phyloP scores from a whole-genome alignment of 1,140 invertebrate species.

The Camponotus pennsylvanicus region DNA sequence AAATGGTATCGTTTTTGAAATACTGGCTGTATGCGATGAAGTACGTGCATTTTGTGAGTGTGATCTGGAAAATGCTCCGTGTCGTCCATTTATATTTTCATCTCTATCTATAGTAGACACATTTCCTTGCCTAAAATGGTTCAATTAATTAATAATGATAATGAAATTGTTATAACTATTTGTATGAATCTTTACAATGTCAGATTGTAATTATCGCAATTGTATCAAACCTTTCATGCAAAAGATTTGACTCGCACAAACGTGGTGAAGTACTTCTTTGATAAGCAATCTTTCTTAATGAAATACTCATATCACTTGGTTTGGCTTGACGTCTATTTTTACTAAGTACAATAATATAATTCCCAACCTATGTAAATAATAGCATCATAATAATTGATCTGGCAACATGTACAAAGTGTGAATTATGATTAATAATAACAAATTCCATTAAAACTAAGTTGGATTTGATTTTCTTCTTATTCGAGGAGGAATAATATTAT shows the following conservation, averaged over 20 bases:
- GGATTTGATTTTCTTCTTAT: no score
- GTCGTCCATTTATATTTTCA: conserved; percentile 91
- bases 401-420: not conserved
- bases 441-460: no score
- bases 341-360: conserved; percentile 85
- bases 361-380: conserved; percentile 79
- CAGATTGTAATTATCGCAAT: not conserved
- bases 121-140: conserved; percentile 72
- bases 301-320: conserved; percentile 82
- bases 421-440: not conserved
- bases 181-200: not conserved
- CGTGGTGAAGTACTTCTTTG: conserved; percentile 71
- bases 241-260: conserved; percentile 55
- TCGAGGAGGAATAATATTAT: no score
- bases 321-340: conserved; percentile 80
- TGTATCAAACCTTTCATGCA: conserved; percentile 75
- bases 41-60: conserved; percentile 59
- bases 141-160: conserved; percentile 10
- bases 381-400: conserved; percentile 30
- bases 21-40: conserved; percentile 48
- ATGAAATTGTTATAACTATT: not conserved
- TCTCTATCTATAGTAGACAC: conserved; percentile 87
- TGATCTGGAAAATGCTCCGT: conserved; percentile 87
- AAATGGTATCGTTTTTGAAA: conserved; percentile 75
- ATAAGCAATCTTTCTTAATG: conserved; percentile 76